Conservation (phyloP, 2,113 vertebrate genomes). For the Hypanus sabinus region DNA sequence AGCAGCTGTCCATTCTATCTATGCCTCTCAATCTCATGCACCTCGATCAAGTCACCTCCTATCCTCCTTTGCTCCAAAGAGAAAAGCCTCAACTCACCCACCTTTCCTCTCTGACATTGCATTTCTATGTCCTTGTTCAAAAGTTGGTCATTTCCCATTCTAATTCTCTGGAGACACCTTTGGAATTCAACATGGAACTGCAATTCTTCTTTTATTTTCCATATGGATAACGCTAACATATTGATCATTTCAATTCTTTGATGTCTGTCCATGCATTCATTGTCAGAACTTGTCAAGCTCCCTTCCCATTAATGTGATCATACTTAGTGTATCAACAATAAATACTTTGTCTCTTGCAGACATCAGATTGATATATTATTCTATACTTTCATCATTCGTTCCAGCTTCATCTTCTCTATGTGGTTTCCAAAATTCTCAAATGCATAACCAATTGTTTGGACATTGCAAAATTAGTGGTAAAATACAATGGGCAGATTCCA, state of each 20-base stretch:
- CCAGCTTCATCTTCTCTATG: neutral
- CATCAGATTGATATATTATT: neutral
- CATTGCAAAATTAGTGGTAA: neutral
- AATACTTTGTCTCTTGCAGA: neutral
- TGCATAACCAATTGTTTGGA: neutral
- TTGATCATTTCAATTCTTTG: neutral
- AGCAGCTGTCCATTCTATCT: no score
- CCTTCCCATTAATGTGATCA: neutral
- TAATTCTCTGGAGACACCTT: neutral
- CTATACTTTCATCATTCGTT: neutral
- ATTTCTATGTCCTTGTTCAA: neutral
- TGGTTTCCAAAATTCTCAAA: neutral
- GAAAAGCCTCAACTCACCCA: no score
- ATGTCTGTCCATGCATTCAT: neutral
- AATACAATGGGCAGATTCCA: neutral
- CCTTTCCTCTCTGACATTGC: neutral
- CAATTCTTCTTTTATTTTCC: neutral
- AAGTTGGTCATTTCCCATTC: neutral
- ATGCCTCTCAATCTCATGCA: no score
- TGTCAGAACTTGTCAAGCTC: neutral
- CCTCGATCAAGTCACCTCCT: no score
- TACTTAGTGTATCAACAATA: neutral
- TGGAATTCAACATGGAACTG: neutral
- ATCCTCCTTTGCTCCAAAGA: no score
- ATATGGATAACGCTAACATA: no score